These are phyloP conservation scores for Drosophila watanabei DNA, from an alignment of 1,140 invertebrate genomes.

Conservation along the genomic window DNA sequence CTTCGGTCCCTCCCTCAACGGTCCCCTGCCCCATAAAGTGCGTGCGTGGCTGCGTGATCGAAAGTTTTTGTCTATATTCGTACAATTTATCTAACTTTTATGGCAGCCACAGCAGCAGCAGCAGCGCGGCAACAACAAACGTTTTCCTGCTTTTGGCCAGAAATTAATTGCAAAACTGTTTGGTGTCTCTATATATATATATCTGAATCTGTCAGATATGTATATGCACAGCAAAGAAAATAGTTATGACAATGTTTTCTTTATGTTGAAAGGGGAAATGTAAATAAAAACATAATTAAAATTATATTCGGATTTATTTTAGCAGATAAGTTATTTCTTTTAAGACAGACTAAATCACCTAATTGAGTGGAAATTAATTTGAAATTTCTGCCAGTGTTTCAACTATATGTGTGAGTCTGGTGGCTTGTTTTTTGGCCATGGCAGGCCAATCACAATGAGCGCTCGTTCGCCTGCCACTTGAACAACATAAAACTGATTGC, in stretches of 20 bases:
- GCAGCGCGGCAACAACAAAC: slow-evolving; percentile 39
- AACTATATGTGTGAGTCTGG: slow-evolving; percentile 10
- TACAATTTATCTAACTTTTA: slow-evolving; percentile 83
- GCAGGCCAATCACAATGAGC: slow-evolving; percentile 73
- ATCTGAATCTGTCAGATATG: slow-evolving; percentile 23
- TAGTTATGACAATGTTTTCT: neutral
- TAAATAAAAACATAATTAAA: neutral
- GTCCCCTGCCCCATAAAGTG: slow-evolving; percentile 42
- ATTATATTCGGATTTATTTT: too few relatives aligned
- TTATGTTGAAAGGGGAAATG: neutral
- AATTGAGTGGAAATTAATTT: neutral
- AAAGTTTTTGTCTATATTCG: slow-evolving; percentile 80
- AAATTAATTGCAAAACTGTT: slow-evolving; percentile 83
- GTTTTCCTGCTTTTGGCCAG: slow-evolving; percentile 68
- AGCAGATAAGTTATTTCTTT: too few relatives aligned
- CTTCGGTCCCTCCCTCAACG: neutral
- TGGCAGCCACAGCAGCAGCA: slow-evolving; percentile 62
- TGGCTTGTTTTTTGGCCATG: slow-evolving; percentile 15
- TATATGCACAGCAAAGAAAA: neutral
- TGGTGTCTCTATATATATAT: slow-evolving; percentile 41
- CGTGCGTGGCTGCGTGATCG: slow-evolving; percentile 78
- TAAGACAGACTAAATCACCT: neutral
- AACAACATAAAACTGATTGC: slow-evolving; percentile 82
- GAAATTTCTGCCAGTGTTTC: slow-evolving; percentile 5
- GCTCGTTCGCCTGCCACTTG: slow-evolving; percentile 62